A percentile compares a stretch with the other conserved stretches of the same genome.
phyloP scores from a whole-genome alignment of 2,113 vertebrate genomes.

The Rutilus rutilus region DNA sequence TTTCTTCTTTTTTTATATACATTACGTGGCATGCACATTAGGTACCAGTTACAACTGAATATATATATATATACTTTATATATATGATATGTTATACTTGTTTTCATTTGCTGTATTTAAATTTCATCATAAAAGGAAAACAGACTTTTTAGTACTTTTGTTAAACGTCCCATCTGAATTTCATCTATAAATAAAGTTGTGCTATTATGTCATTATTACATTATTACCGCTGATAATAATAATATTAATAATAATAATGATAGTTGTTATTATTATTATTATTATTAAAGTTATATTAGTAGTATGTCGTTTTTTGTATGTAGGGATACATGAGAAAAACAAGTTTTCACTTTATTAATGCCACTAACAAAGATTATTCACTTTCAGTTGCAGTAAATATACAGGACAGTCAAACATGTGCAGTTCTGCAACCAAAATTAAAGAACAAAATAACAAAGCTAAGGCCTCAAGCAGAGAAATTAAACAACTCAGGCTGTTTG shows the following conservation, averaged over 20 bases:
- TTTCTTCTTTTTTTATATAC: too few relatives aligned
- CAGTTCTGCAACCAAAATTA: neutral
- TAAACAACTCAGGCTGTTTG: conserved; percentile 67
- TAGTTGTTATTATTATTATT: too few relatives aligned
- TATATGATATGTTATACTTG: neutral
- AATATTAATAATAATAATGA: too few relatives aligned
- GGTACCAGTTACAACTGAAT: neutral
- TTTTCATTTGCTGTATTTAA: neutral
- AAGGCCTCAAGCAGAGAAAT: conserved; percentile 66
- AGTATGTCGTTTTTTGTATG: neutral
- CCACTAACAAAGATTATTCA: conserved; percentile 39
- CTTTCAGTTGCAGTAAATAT: conserved; percentile 33
- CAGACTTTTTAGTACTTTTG: too few relatives aligned
- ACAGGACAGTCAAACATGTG: conserved; percentile 26
- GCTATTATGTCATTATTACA: too few relatives aligned
- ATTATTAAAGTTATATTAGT: too few relatives aligned
- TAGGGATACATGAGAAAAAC: neutral
- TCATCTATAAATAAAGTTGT: neutral
- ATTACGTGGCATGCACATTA: neutral
- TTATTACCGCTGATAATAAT: too few relatives aligned
- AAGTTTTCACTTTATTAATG: neutral
- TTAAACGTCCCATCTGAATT: neutral
- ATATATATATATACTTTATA: too few relatives aligned
- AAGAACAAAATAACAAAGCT: conserved; percentile 28
- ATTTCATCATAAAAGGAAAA: neutral